Conservation (phyloP, 2,888 invertebrate species). For the Phaedon cochleariae region DNA sequence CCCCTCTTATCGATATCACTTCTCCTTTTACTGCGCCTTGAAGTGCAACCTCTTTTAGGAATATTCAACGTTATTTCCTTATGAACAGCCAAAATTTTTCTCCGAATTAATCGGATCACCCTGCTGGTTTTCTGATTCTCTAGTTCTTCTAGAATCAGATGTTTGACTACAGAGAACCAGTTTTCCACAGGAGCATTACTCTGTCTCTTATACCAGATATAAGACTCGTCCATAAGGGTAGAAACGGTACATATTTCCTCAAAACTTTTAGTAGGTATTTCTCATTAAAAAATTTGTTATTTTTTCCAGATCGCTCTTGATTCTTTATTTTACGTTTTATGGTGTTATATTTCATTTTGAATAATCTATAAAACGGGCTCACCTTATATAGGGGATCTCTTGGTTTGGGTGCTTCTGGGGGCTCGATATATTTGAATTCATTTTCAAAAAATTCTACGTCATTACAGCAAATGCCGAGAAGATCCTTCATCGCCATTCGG, state of each 20-base stretch:
- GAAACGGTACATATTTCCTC: not conserved
- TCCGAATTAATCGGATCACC: not conserved
- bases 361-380: not conserved
- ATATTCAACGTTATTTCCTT: conserved; percentile 2
- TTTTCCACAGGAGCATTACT: conserved; percentile 1
- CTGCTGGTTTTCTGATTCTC: conserved; percentile 1
- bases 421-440: no score
- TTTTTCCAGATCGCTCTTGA: not conserved
- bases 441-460: no score
- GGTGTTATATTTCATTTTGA: not conserved
- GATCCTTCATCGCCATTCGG: no score
- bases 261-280: not conserved
- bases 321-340: not conserved
- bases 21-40: not conserved
- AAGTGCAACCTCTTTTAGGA: conserved; percentile 6
- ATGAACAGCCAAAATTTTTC: not conserved
- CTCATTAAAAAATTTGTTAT: not conserved
- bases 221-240: no score
- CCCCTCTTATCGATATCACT: not conserved
- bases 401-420: no score
- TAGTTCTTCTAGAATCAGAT: not conserved
- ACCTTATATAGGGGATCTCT: no score
- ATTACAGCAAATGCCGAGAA: no score
- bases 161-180: conserved; percentile 3
- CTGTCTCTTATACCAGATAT: no score